Evolutionary conservation across 53 echinoderm and acorn worm species (phyloP), one percentile per base, ranked within the genome.

Genomic region (Glandiceps talaboti): DNA sequence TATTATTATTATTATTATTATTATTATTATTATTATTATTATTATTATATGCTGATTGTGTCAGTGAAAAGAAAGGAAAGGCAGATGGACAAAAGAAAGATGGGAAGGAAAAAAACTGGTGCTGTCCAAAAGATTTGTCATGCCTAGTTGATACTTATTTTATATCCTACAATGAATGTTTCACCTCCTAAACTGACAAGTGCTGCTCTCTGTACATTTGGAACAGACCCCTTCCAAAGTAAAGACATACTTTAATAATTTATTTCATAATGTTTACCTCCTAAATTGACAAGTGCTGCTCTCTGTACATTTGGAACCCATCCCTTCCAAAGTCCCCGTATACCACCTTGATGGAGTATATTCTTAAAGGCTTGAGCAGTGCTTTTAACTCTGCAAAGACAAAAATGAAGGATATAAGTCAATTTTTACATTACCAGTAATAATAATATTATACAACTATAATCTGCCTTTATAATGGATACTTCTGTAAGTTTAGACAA

Each of bases 221-320:
- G 96, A 6, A 90, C 92, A 92, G 92, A 95, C 27, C 96, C 96
- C 78, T 93, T 88, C 96, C 96, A 95, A 12, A 95, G 76, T 0
- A 73, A 73, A 14, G 14, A 73, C 73, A 14, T 73, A 14, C 26
- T 73, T 26, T 73, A 26, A 14, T 14, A n/a, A n/a, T n/a, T n/a
- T n/a, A n/a, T n/a, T n/a, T n/a, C n/a, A n/a, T n/a, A n/a, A 26
- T 27, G 32, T 85, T 86, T 33, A 92, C 96, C 96, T 86, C 96
- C 96, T 92, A 95, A 92, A 77, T 95, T 95, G 64, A 95, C 96
- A 25, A 95, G 80, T 29, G 92, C 96, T 33, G 96, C 96, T 86
- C 96, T 90, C 73, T 95, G 96, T 29, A 92, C 92, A 74, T 95
- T 95, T 26, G 96, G 96, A 6, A 90, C 92, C 96, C 96, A 95